Conservation (phyloP, 2,888 invertebrate genomes). For the Tethea ocularis region DNA sequence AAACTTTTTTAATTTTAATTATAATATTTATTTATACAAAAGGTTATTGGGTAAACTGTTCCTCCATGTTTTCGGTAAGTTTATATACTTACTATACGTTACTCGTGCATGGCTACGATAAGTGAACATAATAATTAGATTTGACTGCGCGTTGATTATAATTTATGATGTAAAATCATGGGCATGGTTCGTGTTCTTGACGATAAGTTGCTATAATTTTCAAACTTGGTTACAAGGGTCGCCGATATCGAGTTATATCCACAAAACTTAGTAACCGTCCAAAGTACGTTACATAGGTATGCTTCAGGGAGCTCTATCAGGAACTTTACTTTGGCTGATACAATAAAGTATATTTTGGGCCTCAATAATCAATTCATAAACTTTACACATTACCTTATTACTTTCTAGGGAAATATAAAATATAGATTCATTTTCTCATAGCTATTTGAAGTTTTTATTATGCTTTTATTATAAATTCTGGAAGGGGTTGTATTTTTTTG, state of each 20-base stretch:
- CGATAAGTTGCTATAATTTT: conserved; percentile 61
- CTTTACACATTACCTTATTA: conserved; percentile 34
- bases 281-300: conserved; percentile 27
- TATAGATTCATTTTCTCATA: background rate
- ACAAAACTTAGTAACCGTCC: conserved; percentile 49
- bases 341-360: conserved; percentile 44
- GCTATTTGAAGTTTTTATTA: too few species aligned
- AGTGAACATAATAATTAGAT: background rate
- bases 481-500: background rate
- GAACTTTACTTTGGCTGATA: conserved; percentile 45
- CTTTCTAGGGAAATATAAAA: background rate
- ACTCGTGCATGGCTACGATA: background rate
- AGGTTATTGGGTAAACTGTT: background rate
- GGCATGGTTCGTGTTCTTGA: conserved; percentile 42
- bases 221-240: conserved; percentile 66
- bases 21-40: too few species aligned
- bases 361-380: conserved; percentile 50
- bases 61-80: background rate
- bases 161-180: conserved; percentile 40
- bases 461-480: too few species aligned
- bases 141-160: conserved; percentile 20
- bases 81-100: background rate
- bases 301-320: conserved; percentile 40
- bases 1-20: too few species aligned
- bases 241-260: conserved; percentile 57